Base-by-base conservation (phyloP, 2,888 invertebrate species). In the Galerucella nymphaeae region DNA sequence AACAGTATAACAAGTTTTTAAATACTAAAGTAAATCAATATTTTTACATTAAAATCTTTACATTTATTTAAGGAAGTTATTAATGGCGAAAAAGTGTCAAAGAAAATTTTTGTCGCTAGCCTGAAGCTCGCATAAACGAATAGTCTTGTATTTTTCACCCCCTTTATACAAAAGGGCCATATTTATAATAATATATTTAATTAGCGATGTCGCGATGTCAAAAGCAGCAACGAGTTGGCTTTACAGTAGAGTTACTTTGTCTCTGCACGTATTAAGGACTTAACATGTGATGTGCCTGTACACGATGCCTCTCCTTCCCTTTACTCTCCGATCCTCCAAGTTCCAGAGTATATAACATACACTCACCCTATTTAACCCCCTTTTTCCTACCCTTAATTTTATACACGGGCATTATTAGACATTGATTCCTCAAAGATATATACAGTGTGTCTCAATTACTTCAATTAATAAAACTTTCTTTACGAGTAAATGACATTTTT, bases 161-260 rank as follows among this genome's bases (percentile, higher is more conserved):
- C 73, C 81, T 80, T 62, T 20, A 38, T 53, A 74, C 74, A 74
- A 66, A 72, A 70, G 66, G 72, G 79, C 80, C 84, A 83, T 84
- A 84, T 84, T 85, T 84, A 85, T 85, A 84, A 84, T 84, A 85
- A 84, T 85, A 85, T 85, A 84, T 84, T 84, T 84, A 85, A 85
- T 84, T 85, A 85, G 83, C 80, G 81, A 83, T 82, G 84, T 84
- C 84, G 83, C 80, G 79, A 82, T 82, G 85, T 85, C 85, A 85
- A 84, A 84, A 84, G 83, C 85, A 85, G 83, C 80, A 79, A 77
- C 75, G 80, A 78, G 80, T 72, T 80, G 80, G 83, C 83, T 85
- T 85, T 83, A 85, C 85, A 84, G 82, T 84, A 84, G 83, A 85
- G 82, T 85, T 84, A 83, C 84, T 84, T 84, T 84, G 83, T 85